phyloP scores from a whole-genome alignment of 2,888 invertebrate genomes.

The Oscheius sp. region DNA sequence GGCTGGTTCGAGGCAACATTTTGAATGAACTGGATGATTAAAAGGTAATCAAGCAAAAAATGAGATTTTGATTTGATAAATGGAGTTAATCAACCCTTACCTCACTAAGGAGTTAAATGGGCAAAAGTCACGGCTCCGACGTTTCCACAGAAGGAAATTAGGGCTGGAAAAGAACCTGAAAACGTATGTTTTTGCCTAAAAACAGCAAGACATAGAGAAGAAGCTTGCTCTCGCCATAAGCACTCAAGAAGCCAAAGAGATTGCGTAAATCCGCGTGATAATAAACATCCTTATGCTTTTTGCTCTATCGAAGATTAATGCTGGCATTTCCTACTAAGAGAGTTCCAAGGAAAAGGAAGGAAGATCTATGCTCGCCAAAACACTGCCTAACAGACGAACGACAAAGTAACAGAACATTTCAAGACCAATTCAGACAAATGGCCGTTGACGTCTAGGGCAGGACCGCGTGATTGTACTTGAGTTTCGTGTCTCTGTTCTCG shows the following conservation, averaged over 20 bases:
- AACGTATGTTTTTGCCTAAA: neutral
- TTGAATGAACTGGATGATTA: no score
- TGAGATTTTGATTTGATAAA: no score
- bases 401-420: conserved; percentile 20
- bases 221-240: conserved; percentile 1
- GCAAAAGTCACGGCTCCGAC: conserved; percentile 19
- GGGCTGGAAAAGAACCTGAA: neutral
- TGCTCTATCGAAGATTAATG: no score
- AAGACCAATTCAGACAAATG: conserved; percentile 18
- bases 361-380: neutral
- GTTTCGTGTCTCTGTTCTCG: neutral
- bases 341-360: neutral
- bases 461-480: conserved; percentile 25
- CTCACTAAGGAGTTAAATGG: conserved; percentile 12
- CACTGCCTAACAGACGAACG: conserved; percentile 1
- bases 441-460: conserved; percentile 19
- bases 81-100: conserved; percentile 2
- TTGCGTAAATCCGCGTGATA: conserved; percentile 11
- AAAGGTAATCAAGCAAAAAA: no score
- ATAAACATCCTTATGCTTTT: conserved; percentile 2
- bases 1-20: neutral
- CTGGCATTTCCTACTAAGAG: no score
- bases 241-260: conserved; percentile 14
- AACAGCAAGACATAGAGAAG: neutral
- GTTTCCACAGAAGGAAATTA: neutral